Conservation (phyloP, 2,797 vertebrate species). For the Remorina albescens region DNA sequence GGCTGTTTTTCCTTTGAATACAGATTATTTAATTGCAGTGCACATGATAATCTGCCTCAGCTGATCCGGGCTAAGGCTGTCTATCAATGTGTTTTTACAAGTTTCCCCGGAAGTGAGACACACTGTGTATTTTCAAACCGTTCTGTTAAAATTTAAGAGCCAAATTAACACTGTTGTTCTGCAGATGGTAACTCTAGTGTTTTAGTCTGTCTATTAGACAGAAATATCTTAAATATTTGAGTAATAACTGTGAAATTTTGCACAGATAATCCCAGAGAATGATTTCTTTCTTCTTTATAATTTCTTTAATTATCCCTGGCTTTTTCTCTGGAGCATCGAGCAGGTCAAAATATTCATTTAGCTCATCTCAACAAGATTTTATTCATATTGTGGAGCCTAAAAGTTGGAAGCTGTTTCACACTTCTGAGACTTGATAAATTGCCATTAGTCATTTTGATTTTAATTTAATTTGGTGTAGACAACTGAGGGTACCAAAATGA, state of each 20-base stretch:
- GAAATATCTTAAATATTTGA: not conserved
- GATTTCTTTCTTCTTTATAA: not conserved
- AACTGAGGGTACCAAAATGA: not conserved
- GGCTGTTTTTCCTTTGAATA: constrained; percentile 2
- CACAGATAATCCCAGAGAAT: not conserved
- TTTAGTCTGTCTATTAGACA: not conserved
- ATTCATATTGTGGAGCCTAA: no score
- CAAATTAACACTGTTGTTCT: not conserved
- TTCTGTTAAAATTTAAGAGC: no score
- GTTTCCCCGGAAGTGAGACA: not conserved
- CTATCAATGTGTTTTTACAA: not conserved
- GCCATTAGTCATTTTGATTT: not conserved
- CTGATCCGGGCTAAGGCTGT: no score
- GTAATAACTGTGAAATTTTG: not conserved
- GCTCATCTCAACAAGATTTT: no score
- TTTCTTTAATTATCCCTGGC: not conserved
- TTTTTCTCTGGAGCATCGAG: not conserved
- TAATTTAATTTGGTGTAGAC: not conserved
- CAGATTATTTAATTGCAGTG: not conserved
- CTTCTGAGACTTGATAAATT: not conserved
- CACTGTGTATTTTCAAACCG: not conserved
- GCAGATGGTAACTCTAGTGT: no score
- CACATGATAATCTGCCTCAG: not conserved
- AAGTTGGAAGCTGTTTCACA: no score
- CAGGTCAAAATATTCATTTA: no score